Evolutionary conservation across 2,797 vertebrate species (phyloP), one percentile per base, ranked within the genome.

Genomic region (Lithobates pipiens): DNA sequence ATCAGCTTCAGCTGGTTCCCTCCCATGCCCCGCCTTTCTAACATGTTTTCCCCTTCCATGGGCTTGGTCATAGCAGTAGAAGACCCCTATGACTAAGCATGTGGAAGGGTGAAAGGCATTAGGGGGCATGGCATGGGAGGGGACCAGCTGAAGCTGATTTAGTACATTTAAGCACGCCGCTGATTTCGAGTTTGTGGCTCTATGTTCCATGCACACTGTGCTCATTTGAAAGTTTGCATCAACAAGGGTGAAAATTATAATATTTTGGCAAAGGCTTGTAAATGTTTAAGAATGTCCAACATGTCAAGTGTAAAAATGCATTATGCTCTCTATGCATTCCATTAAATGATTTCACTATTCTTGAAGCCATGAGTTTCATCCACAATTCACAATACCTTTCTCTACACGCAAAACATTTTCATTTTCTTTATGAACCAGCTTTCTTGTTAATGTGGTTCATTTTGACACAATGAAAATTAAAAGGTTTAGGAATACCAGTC

Each of bases 391-490:
- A 76, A 85, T 80, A 46, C 27, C 36, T 69, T 57, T 42, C 72
- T 76, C 72, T 36, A 15, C 70, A 54, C 36, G 70, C 68, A 75
- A 57, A 36, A 16, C 57, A 50, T 65, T 68, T 67, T 32, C 25
- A 75, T 44, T 54, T 67, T 76, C 27, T 7, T 67, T 76, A 65
- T 75, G 36, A 65, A 42, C 39, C 7, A 42, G 36, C 36, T 42
- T 18, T 72, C 80, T 39, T 65, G 68, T 21, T 72, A 80, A 67
- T 69, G 65, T 69, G 63, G 32, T 57, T 57, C 25, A 34, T 50
- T 85, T 79, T 80, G 71, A 85, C 77, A 80, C 73, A 70, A 80
- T 75, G 42, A 80, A 80, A 75, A 85, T 73, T 57, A 72, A 71
- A 80, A 21, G 57, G 54, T 82, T 44, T 74, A 65, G 50, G 50